Conservation (phyloP, 2,797 vertebrate species). For the Arrhamphus sclerolepis region DNA sequence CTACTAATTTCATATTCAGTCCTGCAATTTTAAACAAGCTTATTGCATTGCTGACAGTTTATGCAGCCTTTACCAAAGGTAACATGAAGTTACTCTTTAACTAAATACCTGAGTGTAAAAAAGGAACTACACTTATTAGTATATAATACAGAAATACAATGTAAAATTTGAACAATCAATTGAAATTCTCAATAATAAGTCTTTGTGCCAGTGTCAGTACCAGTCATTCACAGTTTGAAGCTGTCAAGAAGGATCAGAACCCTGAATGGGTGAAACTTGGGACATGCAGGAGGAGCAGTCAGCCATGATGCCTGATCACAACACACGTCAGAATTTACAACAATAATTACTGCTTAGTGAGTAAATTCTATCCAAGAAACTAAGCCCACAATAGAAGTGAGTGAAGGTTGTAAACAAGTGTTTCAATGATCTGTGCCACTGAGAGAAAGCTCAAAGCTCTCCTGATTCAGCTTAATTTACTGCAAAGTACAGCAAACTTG, state of each 20-base stretch:
- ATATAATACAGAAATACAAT: slow-evolving; percentile 46
- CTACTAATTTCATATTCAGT: slow-evolving; percentile 7
- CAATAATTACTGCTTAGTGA: slow-evolving; percentile 9
- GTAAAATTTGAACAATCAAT: slow-evolving; percentile 68
- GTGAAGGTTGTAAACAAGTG: not conserved
- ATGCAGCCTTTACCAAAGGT: slow-evolving; percentile 35
- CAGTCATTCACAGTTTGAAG: slow-evolving; percentile 66
- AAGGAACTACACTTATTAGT: slow-evolving; percentile 40
- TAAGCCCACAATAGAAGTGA: slow-evolving; percentile 13
- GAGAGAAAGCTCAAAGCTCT: too few species aligned
- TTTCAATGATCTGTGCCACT: slow-evolving; percentile 1
- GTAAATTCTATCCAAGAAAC: slow-evolving; percentile 8
- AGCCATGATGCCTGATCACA: slow-evolving; percentile 28
- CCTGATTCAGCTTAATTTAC: slow-evolving; percentile 1
- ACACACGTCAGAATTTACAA: slow-evolving; percentile 29
- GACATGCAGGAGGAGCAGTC: slow-evolving; percentile 45
- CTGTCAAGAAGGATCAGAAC: slow-evolving; percentile 22
- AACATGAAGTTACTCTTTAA: slow-evolving; percentile 46
- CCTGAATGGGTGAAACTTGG: slow-evolving; percentile 20
- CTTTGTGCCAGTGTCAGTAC: slow-evolving; percentile 40
- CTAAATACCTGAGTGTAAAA: slow-evolving; percentile 75
- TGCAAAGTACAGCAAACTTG: not conserved
- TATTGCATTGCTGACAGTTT: slow-evolving; percentile 9
- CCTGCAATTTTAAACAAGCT: not conserved
- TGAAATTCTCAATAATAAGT: slow-evolving; percentile 44